Evolutionary conservation across 2,113 vertebrate genomes (phyloP).

Genomic region (Pandion haliaetus): DNA sequence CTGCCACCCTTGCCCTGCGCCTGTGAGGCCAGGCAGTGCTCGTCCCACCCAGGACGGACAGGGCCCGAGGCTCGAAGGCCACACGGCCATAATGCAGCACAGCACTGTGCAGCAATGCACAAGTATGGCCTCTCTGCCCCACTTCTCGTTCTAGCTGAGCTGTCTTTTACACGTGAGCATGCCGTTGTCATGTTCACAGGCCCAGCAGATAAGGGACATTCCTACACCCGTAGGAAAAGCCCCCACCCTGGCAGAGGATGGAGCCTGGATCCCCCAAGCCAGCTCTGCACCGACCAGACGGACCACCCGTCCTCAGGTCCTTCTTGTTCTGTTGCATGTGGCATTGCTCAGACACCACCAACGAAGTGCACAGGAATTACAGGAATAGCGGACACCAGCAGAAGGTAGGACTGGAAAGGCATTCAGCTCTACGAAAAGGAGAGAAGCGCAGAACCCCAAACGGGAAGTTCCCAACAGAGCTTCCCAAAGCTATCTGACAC

Average conservation of each 20-base stretch:
- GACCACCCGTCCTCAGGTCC: accelerated
- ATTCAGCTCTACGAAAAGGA: background rate
- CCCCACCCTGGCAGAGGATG: background rate
- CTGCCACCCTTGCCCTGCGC: background rate
- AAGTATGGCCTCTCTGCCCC: background rate
- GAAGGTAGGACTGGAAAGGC: background rate
- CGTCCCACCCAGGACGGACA: background rate
- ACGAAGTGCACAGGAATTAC: accelerated
- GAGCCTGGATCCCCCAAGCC: background rate
- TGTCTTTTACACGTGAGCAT: accelerated
- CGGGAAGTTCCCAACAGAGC: background rate
- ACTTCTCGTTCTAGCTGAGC: background rate
- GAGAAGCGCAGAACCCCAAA: background rate
- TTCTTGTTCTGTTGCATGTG: accelerated
- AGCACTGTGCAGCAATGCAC: background rate
- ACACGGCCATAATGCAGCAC: background rate
- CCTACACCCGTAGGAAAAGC: accelerated
- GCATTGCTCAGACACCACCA: background rate
- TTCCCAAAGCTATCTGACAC: background rate
- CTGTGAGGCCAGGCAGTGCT: background rate
- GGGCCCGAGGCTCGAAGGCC: background rate
- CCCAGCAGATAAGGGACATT: accelerated
- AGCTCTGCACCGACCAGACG: background rate
- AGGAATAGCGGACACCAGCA: background rate
- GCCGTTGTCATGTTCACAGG: accelerated